phyloP scores from a whole-genome alignment of 1,140 invertebrate genomes.

The Caerostris darwini region DNA sequence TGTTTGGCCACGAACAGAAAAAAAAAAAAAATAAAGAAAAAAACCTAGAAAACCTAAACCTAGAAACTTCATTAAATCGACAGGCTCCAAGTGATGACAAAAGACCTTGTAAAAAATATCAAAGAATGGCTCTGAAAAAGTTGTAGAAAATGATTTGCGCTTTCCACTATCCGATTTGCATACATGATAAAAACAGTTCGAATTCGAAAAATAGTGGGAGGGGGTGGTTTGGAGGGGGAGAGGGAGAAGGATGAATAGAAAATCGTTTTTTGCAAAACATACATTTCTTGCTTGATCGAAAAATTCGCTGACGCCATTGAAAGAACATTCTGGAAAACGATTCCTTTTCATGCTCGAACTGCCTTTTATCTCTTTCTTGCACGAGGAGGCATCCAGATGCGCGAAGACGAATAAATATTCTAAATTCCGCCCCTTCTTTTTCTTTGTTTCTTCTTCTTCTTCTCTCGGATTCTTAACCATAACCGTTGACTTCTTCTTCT shows the following conservation, averaged over 20 bases:
- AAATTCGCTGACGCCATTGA: constrained; percentile 63
- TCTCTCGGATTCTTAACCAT: constrained; percentile 21
- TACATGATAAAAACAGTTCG: constrained; percentile 11
- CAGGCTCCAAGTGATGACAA: not conserved
- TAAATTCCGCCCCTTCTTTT: not conserved
- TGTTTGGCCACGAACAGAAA: constrained; percentile 17
- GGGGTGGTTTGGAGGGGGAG: not conserved
- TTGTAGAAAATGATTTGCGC: constrained; percentile 20
- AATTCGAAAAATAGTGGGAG: not conserved
- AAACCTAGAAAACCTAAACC: constrained; percentile 23
- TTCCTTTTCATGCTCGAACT: constrained; percentile 53
- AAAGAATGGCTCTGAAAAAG: not conserved
- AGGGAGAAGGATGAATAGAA: constrained; percentile 2
- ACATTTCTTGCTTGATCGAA: constrained; percentile 53
- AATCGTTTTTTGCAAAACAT: constrained; percentile 30
- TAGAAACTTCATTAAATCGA: constrained; percentile 33
- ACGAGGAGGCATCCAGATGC: constrained; percentile 36
- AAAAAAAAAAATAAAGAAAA: not conserved
- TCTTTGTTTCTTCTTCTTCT: not conserved
- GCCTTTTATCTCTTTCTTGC: constrained; percentile 39
- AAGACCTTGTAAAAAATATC: not conserved
- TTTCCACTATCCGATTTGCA: constrained; percentile 1
- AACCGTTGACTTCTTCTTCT: constrained; percentile 45
- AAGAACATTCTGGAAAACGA: constrained; percentile 58
- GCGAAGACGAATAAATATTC: constrained; percentile 62